Conservation (phyloP, 2,888 invertebrate species). For the Drosophila borborema region DNA sequence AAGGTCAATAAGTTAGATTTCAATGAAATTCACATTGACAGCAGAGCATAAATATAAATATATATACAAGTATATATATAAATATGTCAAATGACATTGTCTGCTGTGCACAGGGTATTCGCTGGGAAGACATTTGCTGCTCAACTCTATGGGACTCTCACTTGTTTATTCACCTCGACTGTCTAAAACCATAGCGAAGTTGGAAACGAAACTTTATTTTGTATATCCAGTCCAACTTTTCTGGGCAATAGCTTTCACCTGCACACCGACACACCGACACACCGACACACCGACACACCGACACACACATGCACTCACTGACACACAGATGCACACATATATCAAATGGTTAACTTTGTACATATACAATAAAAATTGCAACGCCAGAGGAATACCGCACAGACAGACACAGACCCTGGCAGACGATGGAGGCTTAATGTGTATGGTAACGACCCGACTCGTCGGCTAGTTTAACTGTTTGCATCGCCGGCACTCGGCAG, state of each 20-base stretch:
- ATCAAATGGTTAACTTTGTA: constrained; percentile 40
- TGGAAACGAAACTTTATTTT: constrained; percentile 14
- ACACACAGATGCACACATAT: constrained; percentile 14
- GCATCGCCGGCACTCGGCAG: neutral
- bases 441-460: constrained; percentile 37
- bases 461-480: constrained; percentile 30
- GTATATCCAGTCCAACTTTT: constrained; percentile 11
- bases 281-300: constrained; percentile 1
- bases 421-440: constrained; percentile 16
- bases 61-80: neutral
- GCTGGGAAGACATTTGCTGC: neutral
- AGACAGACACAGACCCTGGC: constrained; percentile 1
- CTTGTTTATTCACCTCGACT: constrained; percentile 9
- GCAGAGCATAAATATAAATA: neutral
- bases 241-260: constrained; percentile 20
- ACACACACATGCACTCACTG: neutral
- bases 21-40: neutral
- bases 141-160: neutral
- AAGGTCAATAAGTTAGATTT: neutral
- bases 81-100: neutral
- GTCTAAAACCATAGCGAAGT: constrained; percentile 29
- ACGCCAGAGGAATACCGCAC: constrained; percentile 22
- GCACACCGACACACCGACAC: neutral
- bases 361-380: constrained; percentile 46
- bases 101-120: neutral